Percentiles rank a stretch among this genome's conserved stretches.
Conservation (phyloP, 1,140 invertebrate species). For the Drosophila truncata region DNA sequence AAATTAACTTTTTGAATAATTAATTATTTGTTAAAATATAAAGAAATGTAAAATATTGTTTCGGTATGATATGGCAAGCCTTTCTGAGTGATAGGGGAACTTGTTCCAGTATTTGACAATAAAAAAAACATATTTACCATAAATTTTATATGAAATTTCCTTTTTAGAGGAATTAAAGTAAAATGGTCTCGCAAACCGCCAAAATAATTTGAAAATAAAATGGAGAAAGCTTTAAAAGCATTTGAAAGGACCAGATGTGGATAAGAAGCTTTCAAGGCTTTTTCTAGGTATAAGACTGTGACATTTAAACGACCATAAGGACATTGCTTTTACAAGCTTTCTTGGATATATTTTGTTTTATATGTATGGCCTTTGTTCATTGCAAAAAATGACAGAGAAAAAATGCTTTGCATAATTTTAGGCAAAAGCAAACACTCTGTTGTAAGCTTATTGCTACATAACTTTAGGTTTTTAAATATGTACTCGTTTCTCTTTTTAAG, state of each 20-base stretch:
- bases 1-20: slow-evolving; percentile 4
- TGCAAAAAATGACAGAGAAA: background rate
- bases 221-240: background rate
- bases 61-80: too few species aligned
- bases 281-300: background rate
- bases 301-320: background rate
- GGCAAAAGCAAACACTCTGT: background rate
- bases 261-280: background rate
- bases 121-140: background rate
- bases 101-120: background rate
- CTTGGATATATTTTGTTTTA: too few species aligned
- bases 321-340: background rate
- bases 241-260: background rate
- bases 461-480: background rate
- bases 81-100: background rate
- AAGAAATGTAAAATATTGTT: background rate
- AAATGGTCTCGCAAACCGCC: background rate
- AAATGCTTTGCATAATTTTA: background rate
- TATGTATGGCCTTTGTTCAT: background rate
- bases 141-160: background rate
- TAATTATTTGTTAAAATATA: background rate
- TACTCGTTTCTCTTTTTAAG: background rate
- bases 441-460: slow-evolving; percentile 2
- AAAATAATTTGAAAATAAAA: background rate
- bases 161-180: too few species aligned